phyloP scores from a whole-genome alignment of 1,140 invertebrate species.

The Sitophilus oryzae region DNA sequence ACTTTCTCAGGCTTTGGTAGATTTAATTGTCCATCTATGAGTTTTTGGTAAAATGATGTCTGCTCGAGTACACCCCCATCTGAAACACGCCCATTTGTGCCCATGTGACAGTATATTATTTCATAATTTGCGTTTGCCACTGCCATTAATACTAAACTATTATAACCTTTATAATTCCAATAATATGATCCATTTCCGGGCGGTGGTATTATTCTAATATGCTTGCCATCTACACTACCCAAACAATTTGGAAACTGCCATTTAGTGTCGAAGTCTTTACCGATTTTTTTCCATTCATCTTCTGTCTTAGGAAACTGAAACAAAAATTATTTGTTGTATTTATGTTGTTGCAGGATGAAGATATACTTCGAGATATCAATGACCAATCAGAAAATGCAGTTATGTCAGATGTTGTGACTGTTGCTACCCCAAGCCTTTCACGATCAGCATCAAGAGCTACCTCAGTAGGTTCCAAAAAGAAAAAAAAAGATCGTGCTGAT shows the following conservation, averaged over 20 bases:
- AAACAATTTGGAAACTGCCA: too few relatives aligned
- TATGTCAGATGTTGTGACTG: background rate
- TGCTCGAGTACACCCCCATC: constrained; percentile 40
- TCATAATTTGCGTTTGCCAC: constrained; percentile 48
- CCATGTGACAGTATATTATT: constrained; percentile 45
- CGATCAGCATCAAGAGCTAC: background rate
- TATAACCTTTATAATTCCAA: too few relatives aligned
- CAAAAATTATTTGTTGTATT: too few relatives aligned
- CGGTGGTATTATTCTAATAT: too few relatives aligned
- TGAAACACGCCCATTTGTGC: constrained; percentile 28
- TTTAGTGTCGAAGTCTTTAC: too few relatives aligned
- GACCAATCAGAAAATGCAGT: background rate
- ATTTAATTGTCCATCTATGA: constrained; percentile 11
- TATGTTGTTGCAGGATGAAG: too few relatives aligned
- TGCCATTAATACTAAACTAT: too few relatives aligned
- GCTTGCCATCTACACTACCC: too few relatives aligned
- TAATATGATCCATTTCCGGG: too few relatives aligned
- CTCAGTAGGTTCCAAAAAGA: background rate
- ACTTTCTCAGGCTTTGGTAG: constrained; percentile 13
- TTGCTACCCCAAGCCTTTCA: background rate
- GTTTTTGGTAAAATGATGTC: constrained; percentile 25
- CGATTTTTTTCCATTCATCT: too few relatives aligned
- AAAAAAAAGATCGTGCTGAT: background rate
- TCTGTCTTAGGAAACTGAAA: too few relatives aligned
- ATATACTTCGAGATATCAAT: background rate